A percentile compares a stretch with the other conserved stretches of the same genome.
Evolutionary conservation across 2,113 vertebrate species (phyloP).

Genomic region (Phalacrocorax carbo): DNA sequence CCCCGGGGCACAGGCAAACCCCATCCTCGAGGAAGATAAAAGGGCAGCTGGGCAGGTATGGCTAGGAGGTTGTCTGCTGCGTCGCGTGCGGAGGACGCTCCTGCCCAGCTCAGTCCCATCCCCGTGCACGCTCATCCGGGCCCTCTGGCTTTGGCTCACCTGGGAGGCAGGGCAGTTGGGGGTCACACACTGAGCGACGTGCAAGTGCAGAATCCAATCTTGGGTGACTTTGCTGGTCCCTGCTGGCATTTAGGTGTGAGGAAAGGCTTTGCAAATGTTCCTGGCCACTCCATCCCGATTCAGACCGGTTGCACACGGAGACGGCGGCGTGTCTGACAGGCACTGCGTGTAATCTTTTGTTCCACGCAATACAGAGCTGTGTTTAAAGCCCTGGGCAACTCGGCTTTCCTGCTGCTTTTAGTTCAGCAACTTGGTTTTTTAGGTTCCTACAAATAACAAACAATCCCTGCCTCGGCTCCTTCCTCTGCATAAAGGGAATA

Average conservation of each 20-base stretch:
- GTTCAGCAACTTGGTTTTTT: background rate
- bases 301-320: accelerated
- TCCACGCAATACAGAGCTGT: accelerated
- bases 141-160: too few relatives aligned
- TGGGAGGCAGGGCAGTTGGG: background rate
- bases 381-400: background rate
- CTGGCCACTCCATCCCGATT: accelerated
- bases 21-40: accelerated
- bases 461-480: background rate
- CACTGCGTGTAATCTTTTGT: accelerated
- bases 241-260: background rate
- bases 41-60: background rate
- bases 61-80: background rate
- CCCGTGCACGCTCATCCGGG: accelerated
- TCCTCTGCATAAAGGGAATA: background rate
- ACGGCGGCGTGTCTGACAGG: accelerated
- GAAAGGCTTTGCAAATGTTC: background rate
- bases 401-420: background rate
- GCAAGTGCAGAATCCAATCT: accelerated
- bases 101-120: background rate
- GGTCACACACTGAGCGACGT: accelerated
- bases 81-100: accelerated
- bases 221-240: background rate
- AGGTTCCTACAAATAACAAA: background rate
- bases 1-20: background rate